A percentile compares a stretch with the other conserved stretches of the same genome.
phyloP scores from a whole-genome alignment of 2,888 invertebrate genomes.

The Dusona sp. region DNA sequence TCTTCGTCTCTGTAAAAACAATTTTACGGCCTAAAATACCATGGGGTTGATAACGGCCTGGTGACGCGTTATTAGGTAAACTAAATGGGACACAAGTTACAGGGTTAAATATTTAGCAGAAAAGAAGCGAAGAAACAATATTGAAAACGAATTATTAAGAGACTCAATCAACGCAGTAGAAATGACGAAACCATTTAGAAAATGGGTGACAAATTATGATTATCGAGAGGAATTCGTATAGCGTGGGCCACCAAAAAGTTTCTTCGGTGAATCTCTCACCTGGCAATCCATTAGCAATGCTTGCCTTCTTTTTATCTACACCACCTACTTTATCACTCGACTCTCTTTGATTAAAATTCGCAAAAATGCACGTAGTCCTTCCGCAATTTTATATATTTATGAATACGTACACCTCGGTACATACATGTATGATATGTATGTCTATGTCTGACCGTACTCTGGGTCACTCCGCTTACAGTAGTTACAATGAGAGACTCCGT shows the following conservation, averaged over 20 bases:
- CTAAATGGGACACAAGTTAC: too few species aligned
- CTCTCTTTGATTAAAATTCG: constrained; percentile 52
- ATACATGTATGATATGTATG: neutral
- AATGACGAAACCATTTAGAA: neutral
- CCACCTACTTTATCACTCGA: neutral
- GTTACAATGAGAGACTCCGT: constrained; percentile 37
- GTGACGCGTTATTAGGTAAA: too few species aligned
- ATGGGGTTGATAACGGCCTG: too few species aligned
- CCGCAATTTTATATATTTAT: constrained; percentile 1
- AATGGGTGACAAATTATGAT: constrained; percentile 38
- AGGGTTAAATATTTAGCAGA: too few species aligned
- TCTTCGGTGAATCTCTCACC: neutral
- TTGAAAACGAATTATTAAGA: too few species aligned
- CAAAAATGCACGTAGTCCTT: constrained; percentile 24
- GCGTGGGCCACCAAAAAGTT: neutral
- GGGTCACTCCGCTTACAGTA: constrained; percentile 56
- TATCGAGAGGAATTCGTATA: neutral
- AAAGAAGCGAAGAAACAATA: too few species aligned
- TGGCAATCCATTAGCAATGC: constrained; percentile 59
- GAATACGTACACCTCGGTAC: constrained; percentile 1
- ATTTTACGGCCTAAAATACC: too few species aligned
- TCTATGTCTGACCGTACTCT: constrained; percentile 42
- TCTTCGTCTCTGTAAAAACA: too few species aligned
- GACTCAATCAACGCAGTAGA: too few species aligned
- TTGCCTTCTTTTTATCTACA: constrained; percentile 10